phyloP scores from a whole-genome alignment of 2,797 vertebrate species.

The Heliangelus exortis region DNA sequence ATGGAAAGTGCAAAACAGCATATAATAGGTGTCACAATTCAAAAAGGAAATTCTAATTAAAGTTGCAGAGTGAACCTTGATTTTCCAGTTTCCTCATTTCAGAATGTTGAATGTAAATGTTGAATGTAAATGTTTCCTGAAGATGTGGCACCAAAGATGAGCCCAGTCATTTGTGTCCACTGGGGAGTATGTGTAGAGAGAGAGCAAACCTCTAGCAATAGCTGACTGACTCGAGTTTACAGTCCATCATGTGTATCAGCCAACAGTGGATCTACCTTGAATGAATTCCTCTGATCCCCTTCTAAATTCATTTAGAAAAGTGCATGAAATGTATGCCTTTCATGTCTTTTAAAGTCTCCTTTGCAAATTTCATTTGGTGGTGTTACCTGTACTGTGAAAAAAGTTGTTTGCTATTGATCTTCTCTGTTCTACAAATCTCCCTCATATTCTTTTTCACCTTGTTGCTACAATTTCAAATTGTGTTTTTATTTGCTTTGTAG shows the following conservation, averaged over 20 bases:
- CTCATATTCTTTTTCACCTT: background rate
- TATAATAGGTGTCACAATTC: background rate
- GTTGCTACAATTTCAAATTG: background rate
- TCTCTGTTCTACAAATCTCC: background rate
- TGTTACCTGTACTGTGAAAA: background rate
- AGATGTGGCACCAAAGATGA: background rate
- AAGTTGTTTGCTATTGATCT: background rate
- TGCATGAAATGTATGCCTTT: background rate
- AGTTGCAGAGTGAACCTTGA: background rate
- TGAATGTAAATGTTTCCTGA: background rate
- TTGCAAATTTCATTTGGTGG: background rate
- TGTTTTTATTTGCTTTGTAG: background rate
- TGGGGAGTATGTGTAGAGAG: background rate
- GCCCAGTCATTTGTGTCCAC: background rate
- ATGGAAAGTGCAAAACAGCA: background rate
- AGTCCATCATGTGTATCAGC: background rate
- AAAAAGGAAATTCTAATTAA: background rate
- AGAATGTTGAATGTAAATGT: background rate
- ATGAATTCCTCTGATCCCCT: background rate
- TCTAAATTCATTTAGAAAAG: background rate
- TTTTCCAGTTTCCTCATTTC: background rate
- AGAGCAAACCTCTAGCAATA: background rate
- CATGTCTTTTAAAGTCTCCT: background rate
- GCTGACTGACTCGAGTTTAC: background rate
- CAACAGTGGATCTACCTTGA: background rate